Evolutionary conservation across 2,797 vertebrate genomes (phyloP).

Genomic region (Erethizon dorsatum): DNA sequence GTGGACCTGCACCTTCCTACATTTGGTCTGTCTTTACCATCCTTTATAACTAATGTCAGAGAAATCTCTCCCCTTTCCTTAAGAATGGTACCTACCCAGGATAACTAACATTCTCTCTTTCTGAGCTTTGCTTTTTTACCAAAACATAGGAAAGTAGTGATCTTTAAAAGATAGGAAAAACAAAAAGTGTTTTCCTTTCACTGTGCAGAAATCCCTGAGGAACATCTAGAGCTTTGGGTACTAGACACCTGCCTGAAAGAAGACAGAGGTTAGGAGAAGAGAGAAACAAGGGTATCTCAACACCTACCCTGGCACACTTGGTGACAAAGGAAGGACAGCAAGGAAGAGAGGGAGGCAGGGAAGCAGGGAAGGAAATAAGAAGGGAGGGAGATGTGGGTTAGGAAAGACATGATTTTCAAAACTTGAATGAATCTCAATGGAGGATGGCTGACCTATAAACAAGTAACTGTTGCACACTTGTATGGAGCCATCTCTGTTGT

Average conservation of each 20-base stretch:
- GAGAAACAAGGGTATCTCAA: neutral
- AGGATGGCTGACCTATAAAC: neutral
- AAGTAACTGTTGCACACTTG: neutral
- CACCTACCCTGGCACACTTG: neutral
- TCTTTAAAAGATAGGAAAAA: neutral
- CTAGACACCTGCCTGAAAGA: neutral
- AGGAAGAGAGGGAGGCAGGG: neutral
- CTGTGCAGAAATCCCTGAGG: neutral
- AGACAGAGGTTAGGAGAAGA: neutral
- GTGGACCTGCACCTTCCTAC: neutral
- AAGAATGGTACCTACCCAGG: neutral
- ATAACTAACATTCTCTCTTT: neutral
- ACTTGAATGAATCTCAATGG: neutral
- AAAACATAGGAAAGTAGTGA: neutral
- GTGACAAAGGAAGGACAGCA: neutral
- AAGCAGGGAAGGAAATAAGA: neutral
- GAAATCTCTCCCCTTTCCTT: conserved; percentile 11
- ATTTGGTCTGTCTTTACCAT: neutral
- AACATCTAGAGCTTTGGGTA: conserved; percentile 9
- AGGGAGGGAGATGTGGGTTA: too few relatives aligned
- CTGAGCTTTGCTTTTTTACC: neutral
- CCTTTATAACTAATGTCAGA: neutral
- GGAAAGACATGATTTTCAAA: neutral
- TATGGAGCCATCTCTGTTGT: neutral
- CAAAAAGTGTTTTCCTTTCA: neutral